These are phyloP conservation scores for Chaenodraco wilsoni DNA, from an alignment of 2,797 vertebrate genomes.

Conservation along the genomic window DNA sequence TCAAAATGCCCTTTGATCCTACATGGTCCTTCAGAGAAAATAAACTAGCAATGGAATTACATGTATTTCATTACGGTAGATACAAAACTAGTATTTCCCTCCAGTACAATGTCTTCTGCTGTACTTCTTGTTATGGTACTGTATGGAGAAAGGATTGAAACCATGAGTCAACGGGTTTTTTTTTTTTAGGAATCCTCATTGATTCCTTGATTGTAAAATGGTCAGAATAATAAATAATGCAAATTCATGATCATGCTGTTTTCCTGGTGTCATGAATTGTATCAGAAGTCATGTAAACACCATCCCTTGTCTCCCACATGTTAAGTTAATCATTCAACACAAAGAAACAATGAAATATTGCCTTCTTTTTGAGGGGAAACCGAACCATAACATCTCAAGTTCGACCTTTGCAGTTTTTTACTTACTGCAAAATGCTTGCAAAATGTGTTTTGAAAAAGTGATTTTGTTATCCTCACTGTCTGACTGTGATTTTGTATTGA, in stretches of 20 bases:
- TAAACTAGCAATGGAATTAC: background rate
- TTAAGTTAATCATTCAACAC: slow-evolving; percentile 35
- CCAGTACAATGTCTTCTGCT: background rate
- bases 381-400: slow-evolving; percentile 63
- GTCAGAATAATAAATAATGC: background rate
- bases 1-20: slow-evolving; percentile 44
- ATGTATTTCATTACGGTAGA: background rate
- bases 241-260: slow-evolving; percentile 39
- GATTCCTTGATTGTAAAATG: slow-evolving; percentile 12
- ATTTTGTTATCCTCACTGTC: slow-evolving; percentile 68
- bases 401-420: slow-evolving; percentile 73
- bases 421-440: slow-evolving; percentile 84
- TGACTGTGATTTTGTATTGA: slow-evolving; percentile 58
- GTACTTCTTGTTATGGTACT: background rate
- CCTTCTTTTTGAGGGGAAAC: slow-evolving; percentile 51
- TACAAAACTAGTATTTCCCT: background rate
- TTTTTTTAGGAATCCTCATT: slow-evolving; percentile 9
- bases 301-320: slow-evolving; percentile 48
- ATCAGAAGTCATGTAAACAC: slow-evolving; percentile 25
- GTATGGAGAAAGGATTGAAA: slow-evolving; percentile 27
- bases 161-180: slow-evolving; percentile 8
- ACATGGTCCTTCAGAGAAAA: slow-evolving; percentile 17
- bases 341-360: slow-evolving; percentile 45
- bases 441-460: slow-evolving; percentile 78
- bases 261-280: slow-evolving; percentile 35